These are phyloP conservation scores for Lymantria dispar DNA, from an alignment of 2,888 invertebrate species.

Conservation along the genomic window DNA sequence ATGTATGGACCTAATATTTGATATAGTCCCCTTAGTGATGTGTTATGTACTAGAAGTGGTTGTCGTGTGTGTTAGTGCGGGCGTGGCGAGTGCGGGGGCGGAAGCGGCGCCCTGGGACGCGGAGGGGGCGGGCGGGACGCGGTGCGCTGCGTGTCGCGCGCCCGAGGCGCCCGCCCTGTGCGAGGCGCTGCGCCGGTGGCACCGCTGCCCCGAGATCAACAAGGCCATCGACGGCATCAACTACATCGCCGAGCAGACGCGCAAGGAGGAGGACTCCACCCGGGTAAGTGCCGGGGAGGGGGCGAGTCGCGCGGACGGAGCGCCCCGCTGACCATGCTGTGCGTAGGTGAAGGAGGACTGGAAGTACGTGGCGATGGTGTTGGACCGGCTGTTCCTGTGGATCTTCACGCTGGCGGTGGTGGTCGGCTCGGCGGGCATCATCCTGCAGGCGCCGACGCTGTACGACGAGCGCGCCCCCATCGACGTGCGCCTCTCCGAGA, in stretches of 20 bases:
- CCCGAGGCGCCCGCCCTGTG: conserved; percentile 82
- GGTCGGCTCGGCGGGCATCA: conserved; percentile 96
- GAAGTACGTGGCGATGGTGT: conserved; percentile 99
- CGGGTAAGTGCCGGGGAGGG: conserved; percentile 82
- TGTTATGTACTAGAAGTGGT: too few relatives aligned
- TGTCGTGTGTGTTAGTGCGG: conserved; percentile 43
- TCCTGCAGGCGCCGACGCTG: conserved; percentile 96
- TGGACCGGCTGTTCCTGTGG: conserved; percentile 98
- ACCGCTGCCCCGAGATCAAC: conserved; percentile 94
- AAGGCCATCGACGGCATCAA: conserved; percentile 96
- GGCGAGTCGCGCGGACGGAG: not conserved
- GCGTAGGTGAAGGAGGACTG: conserved; percentile 97
- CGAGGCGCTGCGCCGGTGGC: conserved; percentile 89
- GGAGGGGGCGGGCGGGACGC: conserved; percentile 40
- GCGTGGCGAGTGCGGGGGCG: conserved; percentile 42
- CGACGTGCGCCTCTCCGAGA: conserved; percentile 93
- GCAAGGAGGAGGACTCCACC: conserved; percentile 95
- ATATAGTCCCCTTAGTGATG: too few relatives aligned
- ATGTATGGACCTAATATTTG: too few relatives aligned
- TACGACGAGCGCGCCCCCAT: conserved; percentile 95
- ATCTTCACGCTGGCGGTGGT: conserved; percentile 98
- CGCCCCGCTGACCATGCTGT: conserved; percentile 15
- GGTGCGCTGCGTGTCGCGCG: conserved; percentile 82
- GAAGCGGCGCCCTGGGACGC: conserved; percentile 43
- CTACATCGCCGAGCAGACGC: conserved; percentile 96